Evolutionary conservation across 1,140 invertebrate species (phyloP), one percentile per base, ranked within the genome.

Genomic region (Cataglyphis hispanica): DNA sequence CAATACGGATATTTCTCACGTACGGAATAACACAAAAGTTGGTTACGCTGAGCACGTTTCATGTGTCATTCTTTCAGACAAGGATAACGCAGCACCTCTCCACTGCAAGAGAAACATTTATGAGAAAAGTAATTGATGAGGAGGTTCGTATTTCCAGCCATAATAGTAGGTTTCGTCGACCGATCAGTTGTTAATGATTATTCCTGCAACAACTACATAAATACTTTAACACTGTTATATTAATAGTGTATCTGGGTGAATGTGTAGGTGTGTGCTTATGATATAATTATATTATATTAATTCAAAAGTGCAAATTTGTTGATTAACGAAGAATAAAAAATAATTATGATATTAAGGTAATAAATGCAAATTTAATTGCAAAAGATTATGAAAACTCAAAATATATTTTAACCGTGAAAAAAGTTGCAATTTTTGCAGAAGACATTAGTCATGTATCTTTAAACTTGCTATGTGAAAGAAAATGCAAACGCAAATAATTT

Each of bases 101-200:
- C 66, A 43, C 58, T 61, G 56, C 53, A 60, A 61, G 37, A 83
- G 78, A 83, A 83, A 83, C 53, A 83, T 83, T 83, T 83, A 83
- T 83, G 67, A 83, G 67, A 60, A 72, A 25, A n/a, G 37, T 74
- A 83, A 83, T 67, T 83, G 78, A 83, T 83, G 78, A 83, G 78
- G 19, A 61, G 78, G 40, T 46, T 70, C 56, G 40, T 74, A 83
- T 70, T 83, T 83, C 78, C 40, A 60, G 37, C 67, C 25, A 56
- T 83, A 83, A 83, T 74, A 37, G 8, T 50, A 43, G 67, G 25
- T 83, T 74, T 74, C n/a, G 67, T 25, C 78, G 78, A 81, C 74
- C 64, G 61, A 83, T 74, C 67, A 83, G 78, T 60, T 83, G 53
- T 83, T 83, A 74, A 83, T 74, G 56, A 11, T 56, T 63, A 66